Conservation (phyloP, 2,888 invertebrate genomes). For the Amphipoea oculea region DNA sequence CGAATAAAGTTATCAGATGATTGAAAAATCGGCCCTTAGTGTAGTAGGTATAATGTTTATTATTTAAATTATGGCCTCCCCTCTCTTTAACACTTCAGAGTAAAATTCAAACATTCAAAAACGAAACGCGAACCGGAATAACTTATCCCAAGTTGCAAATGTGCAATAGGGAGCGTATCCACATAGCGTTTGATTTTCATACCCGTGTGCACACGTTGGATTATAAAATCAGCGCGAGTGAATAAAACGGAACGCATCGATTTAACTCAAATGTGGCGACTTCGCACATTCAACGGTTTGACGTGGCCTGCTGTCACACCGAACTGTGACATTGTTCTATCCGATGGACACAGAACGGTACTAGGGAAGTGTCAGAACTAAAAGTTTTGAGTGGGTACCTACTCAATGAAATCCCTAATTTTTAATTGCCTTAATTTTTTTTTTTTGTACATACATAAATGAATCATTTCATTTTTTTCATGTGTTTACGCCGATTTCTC, state of each 20-base stretch:
- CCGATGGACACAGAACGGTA: neutral
- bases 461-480: neutral
- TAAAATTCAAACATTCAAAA: conserved; percentile 13
- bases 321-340: conserved; percentile 59
- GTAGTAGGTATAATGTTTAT: neutral
- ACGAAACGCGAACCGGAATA: conserved; percentile 27
- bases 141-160: conserved; percentile 23
- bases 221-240: conserved; percentile 85
- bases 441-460: neutral
- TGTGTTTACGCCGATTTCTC: neutral
- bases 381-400: neutral
- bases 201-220: conserved; percentile 70
- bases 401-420: neutral
- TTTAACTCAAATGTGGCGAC: conserved; percentile 81
- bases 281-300: conserved; percentile 80
- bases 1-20: no score
- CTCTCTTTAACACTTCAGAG: neutral
- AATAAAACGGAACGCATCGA: conserved; percentile 83
- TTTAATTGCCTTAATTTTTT: neutral
- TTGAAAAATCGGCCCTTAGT: no score
- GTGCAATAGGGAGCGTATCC: conserved; percentile 37
- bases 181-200: conserved; percentile 60
- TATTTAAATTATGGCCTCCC: neutral
- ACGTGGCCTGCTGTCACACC: conserved; percentile 75
- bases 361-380: neutral